Conservation (phyloP, 1,140 invertebrate species). For the Pseudomyrmex dendroicus region DNA sequence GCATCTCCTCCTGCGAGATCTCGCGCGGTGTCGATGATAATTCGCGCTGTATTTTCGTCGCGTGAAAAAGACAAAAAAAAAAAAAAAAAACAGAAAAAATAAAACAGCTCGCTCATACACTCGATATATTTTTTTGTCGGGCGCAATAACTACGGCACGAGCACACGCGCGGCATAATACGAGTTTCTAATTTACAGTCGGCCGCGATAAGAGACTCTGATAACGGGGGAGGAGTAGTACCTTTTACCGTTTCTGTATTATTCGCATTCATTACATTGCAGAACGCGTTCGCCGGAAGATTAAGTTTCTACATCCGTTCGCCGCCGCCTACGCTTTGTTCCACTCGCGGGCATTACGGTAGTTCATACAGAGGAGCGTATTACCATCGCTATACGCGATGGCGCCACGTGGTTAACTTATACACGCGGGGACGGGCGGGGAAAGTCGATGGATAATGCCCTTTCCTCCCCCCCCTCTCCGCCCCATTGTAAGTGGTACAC, state of each 20-base stretch:
- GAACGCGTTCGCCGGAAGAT: conserved; percentile 66
- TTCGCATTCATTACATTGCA: conserved; percentile 67
- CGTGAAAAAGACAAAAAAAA: background rate
- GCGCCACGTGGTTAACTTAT: conserved; percentile 52
- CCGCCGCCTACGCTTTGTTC: conserved; percentile 63
- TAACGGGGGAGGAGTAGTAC: conserved; percentile 37
- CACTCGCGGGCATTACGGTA: conserved; percentile 56
- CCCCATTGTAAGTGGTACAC: conserved; percentile 32
- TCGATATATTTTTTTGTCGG: background rate
- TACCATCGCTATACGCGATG: conserved; percentile 49
- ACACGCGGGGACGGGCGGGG: background rate
- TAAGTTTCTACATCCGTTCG: conserved; percentile 68
- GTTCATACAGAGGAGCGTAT: conserved; percentile 63
- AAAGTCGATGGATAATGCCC: conserved; percentile 65
- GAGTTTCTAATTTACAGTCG: conserved; percentile 54
- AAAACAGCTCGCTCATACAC: background rate
- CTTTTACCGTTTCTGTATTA: conserved; percentile 68
- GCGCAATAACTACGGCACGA: background rate
- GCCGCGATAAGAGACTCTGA: conserved; percentile 50
- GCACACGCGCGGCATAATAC: conserved; percentile 14
- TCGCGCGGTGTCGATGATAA: background rate
- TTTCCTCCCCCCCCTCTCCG: no score
- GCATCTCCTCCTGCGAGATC: background rate
- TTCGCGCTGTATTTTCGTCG: background rate
- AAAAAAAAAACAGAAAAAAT: no score